Evolutionary conservation across 2,888 invertebrate species (phyloP).

Genomic region (Drosophila atripex): DNA sequence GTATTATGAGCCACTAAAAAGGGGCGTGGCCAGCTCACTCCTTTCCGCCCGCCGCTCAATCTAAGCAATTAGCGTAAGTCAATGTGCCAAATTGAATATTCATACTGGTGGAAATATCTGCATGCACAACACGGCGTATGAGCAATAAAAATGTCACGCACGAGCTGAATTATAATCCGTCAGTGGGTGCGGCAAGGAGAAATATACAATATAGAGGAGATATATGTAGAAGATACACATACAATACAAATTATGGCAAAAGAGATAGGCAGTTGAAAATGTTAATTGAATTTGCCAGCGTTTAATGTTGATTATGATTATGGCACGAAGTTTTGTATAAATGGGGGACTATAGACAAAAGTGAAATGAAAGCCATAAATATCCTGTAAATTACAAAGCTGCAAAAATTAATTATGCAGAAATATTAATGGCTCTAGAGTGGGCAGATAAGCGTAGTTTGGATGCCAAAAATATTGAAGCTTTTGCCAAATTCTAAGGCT

Average conservation of each 20-base stretch:
- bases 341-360: conserved; percentile 10
- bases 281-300: conserved; percentile 59
- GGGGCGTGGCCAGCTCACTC: not conserved
- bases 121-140: conserved; percentile 65
- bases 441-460: too few species aligned
- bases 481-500: too few species aligned
- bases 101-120: conserved; percentile 48
- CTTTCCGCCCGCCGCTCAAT: conserved; percentile 1
- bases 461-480: too few species aligned
- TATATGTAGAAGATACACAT: not conserved
- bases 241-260: not conserved
- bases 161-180: conserved; percentile 45
- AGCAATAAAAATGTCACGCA: conserved; percentile 65
- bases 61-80: conserved; percentile 59
- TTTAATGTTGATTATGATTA: conserved; percentile 33
- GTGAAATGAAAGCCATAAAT: not conserved
- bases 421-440: too few species aligned
- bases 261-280: conserved; percentile 4
- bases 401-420: too few species aligned
- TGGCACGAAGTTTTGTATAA: conserved; percentile 25
- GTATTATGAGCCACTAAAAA: conserved; percentile 11
- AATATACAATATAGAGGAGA: not conserved
- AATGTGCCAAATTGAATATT: conserved; percentile 61
- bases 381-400: conserved; percentile 10
- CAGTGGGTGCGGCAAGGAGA: not conserved